Base-by-base conservation (phyloP, 37 sponge, comb jelly and placozoan species). In the Oscarella lobularis region DNA sequence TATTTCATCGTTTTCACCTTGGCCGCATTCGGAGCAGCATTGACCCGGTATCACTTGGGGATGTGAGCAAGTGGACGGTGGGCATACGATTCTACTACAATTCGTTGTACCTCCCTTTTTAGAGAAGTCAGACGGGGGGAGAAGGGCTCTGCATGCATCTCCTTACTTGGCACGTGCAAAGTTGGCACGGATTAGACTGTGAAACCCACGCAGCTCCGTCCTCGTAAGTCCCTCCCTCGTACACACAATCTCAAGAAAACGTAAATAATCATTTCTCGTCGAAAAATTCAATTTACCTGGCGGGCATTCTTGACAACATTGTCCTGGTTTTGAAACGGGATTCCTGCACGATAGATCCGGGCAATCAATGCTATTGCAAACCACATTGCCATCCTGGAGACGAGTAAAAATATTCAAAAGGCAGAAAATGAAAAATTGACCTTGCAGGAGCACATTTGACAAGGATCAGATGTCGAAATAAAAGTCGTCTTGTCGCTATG, bases 301-400 rank as follows among this genome's bases (percentile, higher is more conserved):
- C 20, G 60, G 60, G 20, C 60, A 48, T 20, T 48, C 60, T 27
- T 9, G 60, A 48, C 60, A 48, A 20, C 60, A 48, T 27, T 20
- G 60, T 20, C 20, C 20, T 27, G 60, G 20, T 9, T 48, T 48
- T 27, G 60, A 27, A 20, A 48, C 20, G 20, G 60, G 60, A 48
- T 48, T 48, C 60, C 20, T 20, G 20, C 60, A 48, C 60, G 20
- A 48, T 48, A 48, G 20, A 48, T 48, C 60, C 9, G 60, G 60
- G 20, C 60, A 48, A 27, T 48, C 14, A 27, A 48, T 48, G 20
- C 14, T 48, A 9, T 48, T 20, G 20, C 60, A 48, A 9, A 48
- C 20, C 60, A 48, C 60, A 48, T 48, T 48, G 60, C 60, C 60
- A 48, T 48, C 60, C 60, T 48, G 20, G 60, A 48, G 20, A 48